Evolutionary conservation across 2,797 vertebrate species (phyloP).

Genomic region (Sebastes diploproa): DNA sequence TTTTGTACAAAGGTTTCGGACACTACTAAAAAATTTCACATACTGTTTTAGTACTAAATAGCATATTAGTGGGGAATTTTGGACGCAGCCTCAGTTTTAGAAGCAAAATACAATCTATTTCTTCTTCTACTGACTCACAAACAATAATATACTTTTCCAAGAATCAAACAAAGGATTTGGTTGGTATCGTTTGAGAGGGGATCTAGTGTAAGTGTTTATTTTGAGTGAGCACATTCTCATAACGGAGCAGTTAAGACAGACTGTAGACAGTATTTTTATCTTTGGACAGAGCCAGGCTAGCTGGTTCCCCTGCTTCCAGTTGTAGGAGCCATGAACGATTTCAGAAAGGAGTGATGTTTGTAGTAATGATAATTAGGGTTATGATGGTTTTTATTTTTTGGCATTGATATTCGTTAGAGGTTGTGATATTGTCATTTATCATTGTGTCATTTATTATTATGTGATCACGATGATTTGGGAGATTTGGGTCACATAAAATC

Average conservation of each 20-base stretch:
- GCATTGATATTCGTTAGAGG: too few relatives aligned
- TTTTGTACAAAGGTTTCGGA: not conserved
- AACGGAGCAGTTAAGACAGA: not conserved
- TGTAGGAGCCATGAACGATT: too few relatives aligned
- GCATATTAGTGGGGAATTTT: not conserved
- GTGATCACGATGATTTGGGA: too few relatives aligned
- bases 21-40: too few relatives aligned
- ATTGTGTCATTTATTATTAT: too few relatives aligned
- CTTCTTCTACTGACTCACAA: not conserved
- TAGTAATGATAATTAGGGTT: too few relatives aligned
- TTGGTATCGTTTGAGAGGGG: not conserved
- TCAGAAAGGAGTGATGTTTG: too few relatives aligned
- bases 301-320: not conserved
- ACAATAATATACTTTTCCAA: not conserved
- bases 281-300: not conserved
- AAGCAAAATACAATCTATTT: not conserved
- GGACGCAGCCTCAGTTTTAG: not conserved
- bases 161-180: not conserved
- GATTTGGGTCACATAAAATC: too few relatives aligned
- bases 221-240: not conserved
- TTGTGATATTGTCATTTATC: too few relatives aligned
- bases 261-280: not conserved
- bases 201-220: constrained; percentile 13
- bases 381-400: too few relatives aligned
- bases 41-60: too few relatives aligned